Conservation (phyloP, 2,797 vertebrate genomes). For the Melanitta fusca region DNA sequence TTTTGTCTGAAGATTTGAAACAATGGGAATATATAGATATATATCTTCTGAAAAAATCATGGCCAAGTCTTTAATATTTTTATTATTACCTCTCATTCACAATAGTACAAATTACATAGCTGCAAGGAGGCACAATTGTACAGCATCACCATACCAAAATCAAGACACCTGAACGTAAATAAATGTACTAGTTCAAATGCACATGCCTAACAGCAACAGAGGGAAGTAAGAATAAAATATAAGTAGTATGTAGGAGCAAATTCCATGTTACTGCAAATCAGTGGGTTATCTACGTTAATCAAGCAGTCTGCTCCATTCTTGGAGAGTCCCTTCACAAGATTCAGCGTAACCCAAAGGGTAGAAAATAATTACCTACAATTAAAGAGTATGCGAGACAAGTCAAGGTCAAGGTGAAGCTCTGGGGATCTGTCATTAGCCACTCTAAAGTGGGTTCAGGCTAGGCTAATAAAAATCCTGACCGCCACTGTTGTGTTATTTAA, state of each 20-base stretch:
- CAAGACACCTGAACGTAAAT: not conserved
- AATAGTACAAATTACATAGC: not conserved
- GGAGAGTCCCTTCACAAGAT: not conserved
- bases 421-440: conserved; percentile 32
- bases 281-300: not conserved
- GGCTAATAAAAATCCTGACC: conserved; percentile 24
- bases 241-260: not conserved
- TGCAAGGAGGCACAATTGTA: not conserved
- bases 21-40: not conserved
- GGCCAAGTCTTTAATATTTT: not conserved
- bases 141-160: not conserved
- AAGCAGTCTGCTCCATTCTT: not conserved
- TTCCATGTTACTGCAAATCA: not conserved
- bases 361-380: conserved; percentile 48
- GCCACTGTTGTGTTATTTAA: not conserved
- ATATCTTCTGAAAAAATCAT: not conserved
- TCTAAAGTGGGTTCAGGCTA: conserved; percentile 24
- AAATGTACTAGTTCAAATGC: not conserved
- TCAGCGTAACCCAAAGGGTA: not conserved
- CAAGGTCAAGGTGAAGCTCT: conserved; percentile 49
- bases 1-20: not conserved
- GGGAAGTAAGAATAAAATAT: not conserved
- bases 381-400: conserved; percentile 26
- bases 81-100: not conserved
- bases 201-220: not conserved